These are phyloP conservation scores for Melanaphis sacchari DNA, from an alignment of 1,140 invertebrate genomes.

Conservation along the genomic window DNA sequence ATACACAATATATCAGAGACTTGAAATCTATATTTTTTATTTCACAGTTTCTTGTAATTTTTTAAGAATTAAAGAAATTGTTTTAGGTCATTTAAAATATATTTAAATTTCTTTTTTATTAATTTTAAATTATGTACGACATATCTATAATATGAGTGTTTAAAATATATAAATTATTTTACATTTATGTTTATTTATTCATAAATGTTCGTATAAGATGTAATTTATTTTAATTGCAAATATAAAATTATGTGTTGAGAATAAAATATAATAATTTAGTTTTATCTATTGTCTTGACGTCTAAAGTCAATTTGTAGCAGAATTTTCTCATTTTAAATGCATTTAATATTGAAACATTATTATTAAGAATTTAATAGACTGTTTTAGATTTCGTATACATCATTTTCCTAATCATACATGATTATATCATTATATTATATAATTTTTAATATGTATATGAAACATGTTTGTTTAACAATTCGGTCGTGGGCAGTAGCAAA, in stretches of 20 bases:
- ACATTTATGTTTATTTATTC: too few relatives aligned
- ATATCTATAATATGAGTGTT: too few relatives aligned
- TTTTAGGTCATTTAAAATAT: background rate
- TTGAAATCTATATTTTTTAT: background rate
- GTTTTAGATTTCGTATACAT: background rate
- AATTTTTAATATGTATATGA: background rate
- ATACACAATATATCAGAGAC: background rate
- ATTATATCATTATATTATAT: background rate
- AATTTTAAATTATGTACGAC: background rate
- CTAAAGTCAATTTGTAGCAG: background rate
- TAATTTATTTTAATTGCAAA: background rate
- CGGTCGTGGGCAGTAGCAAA: background rate
- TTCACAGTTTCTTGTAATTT: background rate
- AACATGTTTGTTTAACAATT: background rate
- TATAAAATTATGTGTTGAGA: background rate
- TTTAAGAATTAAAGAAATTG: background rate
- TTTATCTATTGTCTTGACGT: background rate
- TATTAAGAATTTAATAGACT: background rate
- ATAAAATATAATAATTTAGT: background rate
- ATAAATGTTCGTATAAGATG: background rate
- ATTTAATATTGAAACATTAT: background rate
- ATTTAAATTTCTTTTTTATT: background rate
- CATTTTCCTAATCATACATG: background rate
- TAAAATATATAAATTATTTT: too few relatives aligned
- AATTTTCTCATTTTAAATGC: background rate